phyloP scores from a whole-genome alignment of 2,888 invertebrate genomes.

The Epirrhoe alternata region DNA sequence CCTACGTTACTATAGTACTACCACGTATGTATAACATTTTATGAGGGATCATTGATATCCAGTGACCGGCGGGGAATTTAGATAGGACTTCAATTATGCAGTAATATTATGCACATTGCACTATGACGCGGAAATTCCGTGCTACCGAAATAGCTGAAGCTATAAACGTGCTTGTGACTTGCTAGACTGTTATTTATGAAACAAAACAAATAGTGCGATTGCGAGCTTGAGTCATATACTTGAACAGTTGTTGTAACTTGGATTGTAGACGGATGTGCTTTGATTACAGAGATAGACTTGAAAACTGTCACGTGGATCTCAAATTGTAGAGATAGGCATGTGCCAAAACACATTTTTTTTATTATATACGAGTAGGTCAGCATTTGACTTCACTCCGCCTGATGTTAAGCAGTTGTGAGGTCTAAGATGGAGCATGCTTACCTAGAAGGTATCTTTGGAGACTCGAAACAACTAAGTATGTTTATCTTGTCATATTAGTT shows the following conservation, averaged over 20 bases:
- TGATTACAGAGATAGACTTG: neutral
- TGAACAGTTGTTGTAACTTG: neutral
- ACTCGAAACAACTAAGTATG: too few relatives aligned
- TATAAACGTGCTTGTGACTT: conserved; percentile 23
- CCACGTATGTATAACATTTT: neutral
- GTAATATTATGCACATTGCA: conserved; percentile 30
- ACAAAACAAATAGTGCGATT: conserved; percentile 20
- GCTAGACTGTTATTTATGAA: conserved; percentile 24
- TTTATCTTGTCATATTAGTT: too few relatives aligned
- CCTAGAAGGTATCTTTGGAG: too few relatives aligned
- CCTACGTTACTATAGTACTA: neutral
- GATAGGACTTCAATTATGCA: conserved; percentile 26
- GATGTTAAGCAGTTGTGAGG: too few relatives aligned
- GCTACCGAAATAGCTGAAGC: conserved; percentile 25
- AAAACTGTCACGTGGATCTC: neutral
- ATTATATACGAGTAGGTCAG: too few relatives aligned
- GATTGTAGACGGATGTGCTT: neutral
- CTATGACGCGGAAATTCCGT: conserved; percentile 20
- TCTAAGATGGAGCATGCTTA: too few relatives aligned
- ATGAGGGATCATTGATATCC: conserved; percentile 13
- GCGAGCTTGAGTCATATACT: neutral
- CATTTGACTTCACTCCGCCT: too few relatives aligned
- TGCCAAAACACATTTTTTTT: too few relatives aligned
- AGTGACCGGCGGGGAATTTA: conserved; percentile 22
- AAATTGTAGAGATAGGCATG: too few relatives aligned